Percentiles rank a stretch among this genome's conserved stretches.
Conservation (phyloP, 2,888 invertebrate species). For the Dinocampus coccinellae region DNA sequence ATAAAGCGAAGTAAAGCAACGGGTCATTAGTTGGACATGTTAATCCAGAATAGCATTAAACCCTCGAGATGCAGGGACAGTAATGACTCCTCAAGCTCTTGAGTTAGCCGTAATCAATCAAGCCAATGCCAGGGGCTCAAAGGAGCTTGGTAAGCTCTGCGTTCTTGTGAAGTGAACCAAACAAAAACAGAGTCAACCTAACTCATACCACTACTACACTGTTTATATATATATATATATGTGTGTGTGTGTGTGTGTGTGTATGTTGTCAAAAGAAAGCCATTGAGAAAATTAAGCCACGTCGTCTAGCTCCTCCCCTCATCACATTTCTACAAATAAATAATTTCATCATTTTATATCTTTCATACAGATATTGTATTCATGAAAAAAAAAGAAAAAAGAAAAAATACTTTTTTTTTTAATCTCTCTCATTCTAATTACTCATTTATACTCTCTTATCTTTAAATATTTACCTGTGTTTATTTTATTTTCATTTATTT, state of each 20-base stretch:
- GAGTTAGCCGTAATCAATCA: constrained; percentile 53
- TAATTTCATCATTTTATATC: too few species aligned
- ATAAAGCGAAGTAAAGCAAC: constrained; percentile 29
- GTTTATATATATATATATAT: too few species aligned
- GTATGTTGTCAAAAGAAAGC: constrained; percentile 40
- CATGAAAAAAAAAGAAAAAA: too few species aligned
- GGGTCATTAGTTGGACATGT: constrained; percentile 56
- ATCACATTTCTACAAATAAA: too few species aligned
- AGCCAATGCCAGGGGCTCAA: constrained; percentile 49
- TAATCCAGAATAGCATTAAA: constrained; percentile 56
- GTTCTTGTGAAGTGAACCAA: constrained; percentile 36
- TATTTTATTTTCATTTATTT: too few species aligned
- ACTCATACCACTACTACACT: constrained; percentile 37
- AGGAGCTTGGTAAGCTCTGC: constrained; percentile 31
- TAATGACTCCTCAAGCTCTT: constrained; percentile 42
- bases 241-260: too few species aligned
- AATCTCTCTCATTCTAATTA: too few species aligned
- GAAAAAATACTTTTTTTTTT: too few species aligned
- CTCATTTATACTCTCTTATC: too few species aligned
- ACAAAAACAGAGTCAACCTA: constrained; percentile 37
- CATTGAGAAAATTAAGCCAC: constrained; percentile 46
- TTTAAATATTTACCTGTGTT: too few species aligned
- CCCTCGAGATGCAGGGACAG: constrained; percentile 41
- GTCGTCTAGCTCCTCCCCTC: background rate
- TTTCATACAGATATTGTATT: too few species aligned